Evolutionary conservation across 2,888 invertebrate genomes (phyloP), one percentile per base, ranked within the genome.

Genomic region (Hermaeophaga mercurialis): DNA sequence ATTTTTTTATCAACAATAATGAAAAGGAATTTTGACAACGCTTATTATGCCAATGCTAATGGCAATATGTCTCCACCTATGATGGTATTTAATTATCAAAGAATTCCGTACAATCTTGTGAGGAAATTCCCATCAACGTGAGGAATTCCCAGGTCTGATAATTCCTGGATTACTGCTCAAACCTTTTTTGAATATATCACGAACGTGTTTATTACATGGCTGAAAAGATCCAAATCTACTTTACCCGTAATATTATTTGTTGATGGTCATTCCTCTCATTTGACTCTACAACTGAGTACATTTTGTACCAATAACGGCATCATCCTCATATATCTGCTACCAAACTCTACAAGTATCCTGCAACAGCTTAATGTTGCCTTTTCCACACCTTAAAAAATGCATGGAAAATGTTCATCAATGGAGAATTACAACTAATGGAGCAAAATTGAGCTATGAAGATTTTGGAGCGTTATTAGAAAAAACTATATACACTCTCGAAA

Each of bases 271-370:
- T 33, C 19, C 8, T 52, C 52, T 9, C 43, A 48, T 22, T 8
- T 54, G 7, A 55, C 43, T 8, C 11, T 41, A n/a, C 49, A 14
- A 9, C 22, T 38, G 11, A 49, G 48, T 17, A 9, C 26, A 36
- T 49, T 55, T 38, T 55, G 54, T 14, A 17, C 14, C 2, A 34
- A 43, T 11, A 48, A 55, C n/a, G 34, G 28, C 7, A 55, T 55
- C 9, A 49, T 38, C 44, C 22, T 55, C n/a, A 14, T 38, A 34
- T 33, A 28, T 19, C 31, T 48, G 7, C 31, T 34, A 12, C 34
- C 48, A 7, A 54, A 54, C 22, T 28, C 41, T 14, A 54, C 43
- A 11, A 31, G 47, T 24, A 15, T 15, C 11, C 19, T 43, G 3
- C 47, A 46, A 31, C 54, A 47, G 12, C 11, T 54, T 18, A 41